Conservation (phyloP, 2,797 vertebrate species). For the Tauraco hartlaubi region DNA sequence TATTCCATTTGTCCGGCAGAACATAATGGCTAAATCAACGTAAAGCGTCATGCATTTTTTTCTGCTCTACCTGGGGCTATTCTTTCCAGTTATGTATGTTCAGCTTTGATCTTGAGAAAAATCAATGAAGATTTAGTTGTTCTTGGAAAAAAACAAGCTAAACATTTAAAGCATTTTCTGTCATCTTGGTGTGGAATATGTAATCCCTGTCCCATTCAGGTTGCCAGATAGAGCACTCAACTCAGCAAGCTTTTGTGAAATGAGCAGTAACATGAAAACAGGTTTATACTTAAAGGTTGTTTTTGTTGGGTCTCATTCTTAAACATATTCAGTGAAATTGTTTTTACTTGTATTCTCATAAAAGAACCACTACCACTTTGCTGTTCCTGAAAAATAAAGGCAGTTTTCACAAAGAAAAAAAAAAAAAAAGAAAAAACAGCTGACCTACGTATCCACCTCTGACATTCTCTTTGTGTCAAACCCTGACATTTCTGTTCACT, state of each 20-base stretch:
- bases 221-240: background rate
- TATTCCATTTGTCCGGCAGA: background rate
- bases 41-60: slow-evolving; percentile 25
- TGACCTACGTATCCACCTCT: background rate
- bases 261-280: background rate
- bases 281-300: background rate
- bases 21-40: slow-evolving; percentile 44
- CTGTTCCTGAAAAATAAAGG: slow-evolving; percentile 25
- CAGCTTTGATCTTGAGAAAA: slow-evolving; percentile 46
- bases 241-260: slow-evolving; percentile 17
- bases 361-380: background rate
- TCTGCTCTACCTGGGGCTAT: slow-evolving; percentile 4
- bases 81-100: slow-evolving; percentile 32
- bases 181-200: slow-evolving; percentile 6
- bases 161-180: slow-evolving; percentile 50
- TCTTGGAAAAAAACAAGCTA: background rate
- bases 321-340: background rate
- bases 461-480: background rate
- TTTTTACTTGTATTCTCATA: background rate
- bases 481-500: background rate
- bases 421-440: background rate
- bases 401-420: background rate
- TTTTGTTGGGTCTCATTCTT: slow-evolving; percentile 4
- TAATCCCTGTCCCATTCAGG: background rate
- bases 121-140: slow-evolving; percentile 60